Conservation (phyloP, 2,113 vertebrate genomes). For the Paraplagusia blochii region DNA sequence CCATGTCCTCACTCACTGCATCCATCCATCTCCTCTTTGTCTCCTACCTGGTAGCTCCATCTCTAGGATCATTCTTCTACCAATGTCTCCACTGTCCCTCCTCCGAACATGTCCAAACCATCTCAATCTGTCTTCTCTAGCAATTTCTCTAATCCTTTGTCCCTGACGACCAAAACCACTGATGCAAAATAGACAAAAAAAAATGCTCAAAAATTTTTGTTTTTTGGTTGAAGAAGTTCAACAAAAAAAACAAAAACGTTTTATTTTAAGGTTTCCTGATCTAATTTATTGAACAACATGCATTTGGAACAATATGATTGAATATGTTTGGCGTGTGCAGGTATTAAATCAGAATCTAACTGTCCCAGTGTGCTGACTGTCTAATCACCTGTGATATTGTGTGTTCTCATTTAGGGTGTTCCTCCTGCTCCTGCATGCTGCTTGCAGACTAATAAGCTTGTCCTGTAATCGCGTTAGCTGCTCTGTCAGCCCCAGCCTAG, state of each 20-base stretch:
- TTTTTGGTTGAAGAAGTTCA: too few relatives aligned
- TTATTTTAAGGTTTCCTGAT: neutral
- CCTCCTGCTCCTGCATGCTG: slow-evolving; percentile 80
- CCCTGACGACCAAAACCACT: slow-evolving; percentile 31
- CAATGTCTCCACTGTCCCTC: too few relatives aligned
- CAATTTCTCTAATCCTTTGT: too few relatives aligned
- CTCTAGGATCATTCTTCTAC: too few relatives aligned
- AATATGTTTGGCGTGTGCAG: neutral
- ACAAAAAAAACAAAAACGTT: too few relatives aligned
- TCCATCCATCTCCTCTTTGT: too few relatives aligned
- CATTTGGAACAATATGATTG: slow-evolving; percentile 1
- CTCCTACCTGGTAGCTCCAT: too few relatives aligned
- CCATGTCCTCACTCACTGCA: too few relatives aligned
- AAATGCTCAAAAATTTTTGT: too few relatives aligned
- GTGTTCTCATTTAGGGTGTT: slow-evolving; percentile 87
- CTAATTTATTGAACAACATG: neutral
- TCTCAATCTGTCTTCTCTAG: too few relatives aligned
- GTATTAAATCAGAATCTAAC: slow-evolving; percentile 20
- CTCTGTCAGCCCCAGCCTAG: slow-evolving; percentile 90
- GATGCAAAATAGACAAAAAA: slow-evolving; percentile 19
- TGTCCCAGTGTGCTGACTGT: slow-evolving; percentile 33
- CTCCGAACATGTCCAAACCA: too few relatives aligned
- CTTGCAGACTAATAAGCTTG: slow-evolving; percentile 92
- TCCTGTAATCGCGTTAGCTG: slow-evolving; percentile 94
- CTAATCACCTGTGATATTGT: slow-evolving; percentile 61